Percentiles rank a stretch among this genome's conserved stretches.
These are phyloP conservation scores for Pandemis cinnamomeana DNA, from an alignment of 2,888 invertebrate genomes.

Conservation along the genomic window DNA sequence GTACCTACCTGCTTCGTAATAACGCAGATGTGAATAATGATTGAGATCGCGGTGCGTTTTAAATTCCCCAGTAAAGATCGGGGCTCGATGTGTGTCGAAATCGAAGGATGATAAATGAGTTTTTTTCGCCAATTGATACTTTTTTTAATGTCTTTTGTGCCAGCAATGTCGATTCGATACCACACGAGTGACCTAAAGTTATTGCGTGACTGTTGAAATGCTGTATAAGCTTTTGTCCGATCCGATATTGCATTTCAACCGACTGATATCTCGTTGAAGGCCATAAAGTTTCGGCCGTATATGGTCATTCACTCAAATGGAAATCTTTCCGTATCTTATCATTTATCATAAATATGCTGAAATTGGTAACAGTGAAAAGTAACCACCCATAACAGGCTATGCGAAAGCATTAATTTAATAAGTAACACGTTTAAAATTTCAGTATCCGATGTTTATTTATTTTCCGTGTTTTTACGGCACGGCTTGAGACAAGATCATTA, in stretches of 20 bases:
- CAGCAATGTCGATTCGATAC: conserved; percentile 7
- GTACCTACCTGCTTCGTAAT: conserved; percentile 57
- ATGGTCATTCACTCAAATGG: neutral
- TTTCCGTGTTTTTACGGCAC: no score
- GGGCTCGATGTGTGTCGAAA: conserved; percentile 56
- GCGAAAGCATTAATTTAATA: no score
- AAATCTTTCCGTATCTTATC: neutral
- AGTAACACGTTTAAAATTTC: no score
- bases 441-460: no score
- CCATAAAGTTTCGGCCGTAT: neutral
- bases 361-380: no score
- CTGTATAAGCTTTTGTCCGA: neutral
- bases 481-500: no score
- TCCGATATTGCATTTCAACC: neutral
- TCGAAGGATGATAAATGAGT: conserved; percentile 60
- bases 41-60: conserved; percentile 58
- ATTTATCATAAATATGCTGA: neutral
- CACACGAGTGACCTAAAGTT: neutral
- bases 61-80: conserved; percentile 57
- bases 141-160: conserved; percentile 42
- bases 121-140: conserved; percentile 54
- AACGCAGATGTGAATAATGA: conserved; percentile 65
- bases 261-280: neutral
- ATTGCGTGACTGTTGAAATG: neutral
- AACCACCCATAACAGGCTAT: no score